Base-by-base conservation (phyloP, 2,888 invertebrate species). In the Syrista parreyssii region DNA sequence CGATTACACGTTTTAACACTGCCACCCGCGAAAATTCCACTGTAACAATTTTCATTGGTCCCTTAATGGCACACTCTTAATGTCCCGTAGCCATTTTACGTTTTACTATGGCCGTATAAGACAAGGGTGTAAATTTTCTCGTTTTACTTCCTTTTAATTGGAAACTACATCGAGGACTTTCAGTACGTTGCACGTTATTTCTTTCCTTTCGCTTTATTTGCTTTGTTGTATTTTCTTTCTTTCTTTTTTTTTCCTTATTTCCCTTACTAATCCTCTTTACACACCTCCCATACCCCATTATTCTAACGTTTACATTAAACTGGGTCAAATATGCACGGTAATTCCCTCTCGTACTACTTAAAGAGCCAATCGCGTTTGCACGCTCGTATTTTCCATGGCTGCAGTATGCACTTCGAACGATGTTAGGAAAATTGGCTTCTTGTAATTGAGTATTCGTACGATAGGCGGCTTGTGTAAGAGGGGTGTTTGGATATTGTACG, bases 301-400 rank as follows among this genome's bases (percentile, higher is more conserved):
- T 55, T 55, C 23, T 55, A 55, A 9, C 55, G 55, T 55, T 55
- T 55, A 23, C 40, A 68, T 76, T 76, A 79, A 83, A 83, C 82
- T 80, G 78, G 80, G 80, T 80, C 81, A 83, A 78, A 79, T 82
- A 80, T 79, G 80, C 75, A 55, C 72, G 83, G 78, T 83, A 83
- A 83, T 80, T 79, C 79, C 79, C 80, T 83, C 78, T 82, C 68
- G 78, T 23, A 23, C 77, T 23, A 55, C 78, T 83, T 83, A 83
- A 83, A 83, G 80, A 83, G 83, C 83, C 83, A 83, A 83, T 83
- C 83, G 82, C 83, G 82, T 82, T 82, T 79, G 77, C 80, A 55
- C 23, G 55, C 55, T 55, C 23, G 23, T 23, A 55, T 55, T 55
- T 55, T 78, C 79, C 77, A 79, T 79, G 75, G 76, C 78, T 30